Base-by-base conservation (phyloP, 2,888 invertebrate species). In the Sclerodermus sp. region DNA sequence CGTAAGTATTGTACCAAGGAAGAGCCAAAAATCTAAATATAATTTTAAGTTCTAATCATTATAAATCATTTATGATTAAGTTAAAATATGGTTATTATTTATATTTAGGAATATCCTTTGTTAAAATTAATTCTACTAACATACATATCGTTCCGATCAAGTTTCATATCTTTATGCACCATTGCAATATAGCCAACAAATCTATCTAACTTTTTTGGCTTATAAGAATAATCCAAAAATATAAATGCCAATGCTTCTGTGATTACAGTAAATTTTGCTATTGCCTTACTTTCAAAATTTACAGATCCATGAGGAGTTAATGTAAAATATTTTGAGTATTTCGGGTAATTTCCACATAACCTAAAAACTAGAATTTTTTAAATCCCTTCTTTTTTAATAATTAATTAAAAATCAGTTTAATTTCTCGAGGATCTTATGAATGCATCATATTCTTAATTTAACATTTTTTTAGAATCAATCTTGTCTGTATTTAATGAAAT, bases 111-210 rank as follows among this genome's bases (percentile, higher is more conserved):
- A 10, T 39, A 39, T 5, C 14, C 15, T 3, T 41, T 41, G 3
- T 17, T 30, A 40, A 30, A 51, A 45, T 42, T n/a, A 8, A 36
- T 36, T 46, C 10, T 15, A 53, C 51, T 42, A 57, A 67, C 70
- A 29, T 38, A 43, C 45, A 71, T 54, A 49, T 71, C 70, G 36
- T 55, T 43, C 43, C 57, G 55, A 3, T 42, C 14, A 1, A 71
- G 58, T 32, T 49, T 49, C 70, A 71, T 71, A 37, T 71, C 70
- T 53, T 71, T 71, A 53, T 71, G 71, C 15, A 66, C 51, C 70
- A 71, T 67, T 16, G 68, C 71, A 16, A 70, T 43, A 34, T 71
- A 70, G 18, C 67, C 66, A 23, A 69, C 57, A 5, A 66, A 49
- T 37, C 53, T 57, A 49, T 68, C 58, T 6, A 67, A 55, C 45